Evolutionary conservation across 2,797 vertebrate genomes (phyloP).

Genomic region (Lacerta agilis): DNA sequence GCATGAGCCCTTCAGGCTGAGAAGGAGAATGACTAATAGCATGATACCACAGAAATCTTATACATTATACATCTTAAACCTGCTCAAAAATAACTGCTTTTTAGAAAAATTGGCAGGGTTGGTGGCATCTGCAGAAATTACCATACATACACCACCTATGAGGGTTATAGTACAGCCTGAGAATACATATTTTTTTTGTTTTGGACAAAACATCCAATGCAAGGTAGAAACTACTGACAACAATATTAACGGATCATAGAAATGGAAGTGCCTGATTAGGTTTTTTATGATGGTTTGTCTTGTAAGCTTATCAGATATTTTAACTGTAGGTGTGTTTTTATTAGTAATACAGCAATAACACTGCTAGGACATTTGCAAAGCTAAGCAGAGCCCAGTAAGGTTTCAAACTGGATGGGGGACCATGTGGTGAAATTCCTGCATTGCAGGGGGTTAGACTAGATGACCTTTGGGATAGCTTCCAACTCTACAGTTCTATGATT

Average conservation of each 20-base stretch:
- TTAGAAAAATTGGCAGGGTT: not conserved
- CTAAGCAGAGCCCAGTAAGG: too few species aligned
- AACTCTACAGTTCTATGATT: too few species aligned
- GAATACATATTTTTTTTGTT: not conserved
- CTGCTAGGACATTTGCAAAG: too few species aligned
- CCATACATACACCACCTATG: not conserved
- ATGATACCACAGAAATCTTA: not conserved
- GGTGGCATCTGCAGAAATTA: not conserved
- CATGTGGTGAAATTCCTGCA: too few species aligned
- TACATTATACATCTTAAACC: not conserved
- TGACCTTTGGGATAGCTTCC: too few species aligned
- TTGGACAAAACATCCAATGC: not conserved
- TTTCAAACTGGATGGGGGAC: too few species aligned
- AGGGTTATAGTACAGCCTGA: not conserved
- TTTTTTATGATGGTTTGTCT: not conserved
- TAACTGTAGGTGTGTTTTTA: not conserved
- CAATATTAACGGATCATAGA: not conserved
- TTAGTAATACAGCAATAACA: too few species aligned
- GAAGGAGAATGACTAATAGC: slow-evolving; percentile 15
- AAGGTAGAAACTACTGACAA: not conserved
- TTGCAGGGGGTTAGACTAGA: too few species aligned
- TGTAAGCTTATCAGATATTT: not conserved
- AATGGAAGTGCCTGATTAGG: not conserved
- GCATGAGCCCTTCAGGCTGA: not conserved
- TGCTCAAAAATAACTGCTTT: not conserved